Evolutionary conservation across 2,888 invertebrate genomes (phyloP).

Genomic region (Euspilapteryx auroguttella): DNA sequence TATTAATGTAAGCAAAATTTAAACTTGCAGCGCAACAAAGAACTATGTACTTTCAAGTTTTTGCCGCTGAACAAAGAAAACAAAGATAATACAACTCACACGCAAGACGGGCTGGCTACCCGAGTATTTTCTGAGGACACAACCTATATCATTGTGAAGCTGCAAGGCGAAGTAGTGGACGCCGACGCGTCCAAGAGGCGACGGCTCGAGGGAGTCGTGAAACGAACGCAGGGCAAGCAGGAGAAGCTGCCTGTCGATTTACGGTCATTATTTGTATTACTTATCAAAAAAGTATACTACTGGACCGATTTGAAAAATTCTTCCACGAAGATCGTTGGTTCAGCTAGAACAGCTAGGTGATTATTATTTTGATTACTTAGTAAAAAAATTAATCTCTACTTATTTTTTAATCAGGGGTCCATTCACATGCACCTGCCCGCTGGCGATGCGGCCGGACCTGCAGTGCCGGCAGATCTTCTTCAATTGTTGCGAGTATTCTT

Average conservation of each 20-base stretch:
- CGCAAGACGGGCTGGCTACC: constrained; percentile 26
- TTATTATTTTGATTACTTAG: too few relatives aligned
- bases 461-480: constrained; percentile 46
- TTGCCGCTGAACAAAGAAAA: constrained; percentile 24
- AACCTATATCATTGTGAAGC: constrained; percentile 33
- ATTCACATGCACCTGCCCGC: constrained; percentile 43
- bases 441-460: constrained; percentile 27
- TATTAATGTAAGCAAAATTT: too few relatives aligned
- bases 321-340: too few relatives aligned
- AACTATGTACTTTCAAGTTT: constrained; percentile 28
- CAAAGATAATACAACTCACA: too few relatives aligned
- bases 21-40: constrained; percentile 21
- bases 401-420: constrained; percentile 28
- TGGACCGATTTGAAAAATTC: too few relatives aligned
- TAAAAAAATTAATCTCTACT: background rate
- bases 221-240: constrained; percentile 19
- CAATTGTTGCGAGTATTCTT: constrained; percentile 49
- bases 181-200: constrained; percentile 16
- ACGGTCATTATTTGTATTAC: constrained; percentile 16
- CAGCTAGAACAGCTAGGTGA: background rate
- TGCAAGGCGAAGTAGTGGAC: constrained; percentile 22
- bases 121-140: constrained; percentile 27
- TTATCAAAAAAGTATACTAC: too few relatives aligned
- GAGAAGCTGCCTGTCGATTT: constrained; percentile 31
- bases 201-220: constrained; percentile 18